Evolutionary conservation across 1,140 invertebrate species (phyloP).

Genomic region (Octopus sinensis): DNA sequence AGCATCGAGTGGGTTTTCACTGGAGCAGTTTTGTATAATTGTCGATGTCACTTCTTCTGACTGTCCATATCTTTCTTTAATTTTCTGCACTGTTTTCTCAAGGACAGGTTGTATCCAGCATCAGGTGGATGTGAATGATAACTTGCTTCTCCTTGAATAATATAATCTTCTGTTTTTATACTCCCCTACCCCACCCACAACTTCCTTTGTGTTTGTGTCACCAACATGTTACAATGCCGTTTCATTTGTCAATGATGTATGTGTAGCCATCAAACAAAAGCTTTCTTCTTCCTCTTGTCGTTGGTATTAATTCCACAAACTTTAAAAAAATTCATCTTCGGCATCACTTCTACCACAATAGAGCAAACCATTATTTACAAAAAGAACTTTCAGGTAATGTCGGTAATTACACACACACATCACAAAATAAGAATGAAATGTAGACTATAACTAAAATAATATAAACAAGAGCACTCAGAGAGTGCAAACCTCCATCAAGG

Average conservation of each 20-base stretch:
- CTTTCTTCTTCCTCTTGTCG: constrained; percentile 1
- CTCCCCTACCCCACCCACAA: background rate
- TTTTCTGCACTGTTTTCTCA: constrained; percentile 7
- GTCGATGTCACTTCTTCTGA: constrained; percentile 13
- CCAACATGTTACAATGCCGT: background rate
- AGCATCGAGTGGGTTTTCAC: background rate
- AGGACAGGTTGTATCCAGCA: background rate
- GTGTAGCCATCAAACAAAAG: background rate
- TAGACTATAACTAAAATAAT: too few species aligned
- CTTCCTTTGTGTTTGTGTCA: constrained; percentile 8
- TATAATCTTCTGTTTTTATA: background rate
- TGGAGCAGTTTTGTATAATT: constrained; percentile 10
- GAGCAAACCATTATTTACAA: too few species aligned
- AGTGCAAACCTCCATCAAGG: too few species aligned
- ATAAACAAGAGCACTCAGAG: too few species aligned
- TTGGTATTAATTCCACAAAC: constrained; percentile 8
- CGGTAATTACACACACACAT: too few species aligned
- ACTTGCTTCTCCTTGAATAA: background rate
- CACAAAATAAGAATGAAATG: too few species aligned
- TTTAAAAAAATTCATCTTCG: background rate
- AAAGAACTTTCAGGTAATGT: too few species aligned
- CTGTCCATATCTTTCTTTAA: background rate
- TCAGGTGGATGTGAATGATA: constrained; percentile 6
- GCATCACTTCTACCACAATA: too few species aligned
- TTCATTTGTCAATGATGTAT: background rate